Evolutionary conservation across 2,797 vertebrate species (phyloP).

Genomic region (Cryptoblepharus egeriae): DNA sequence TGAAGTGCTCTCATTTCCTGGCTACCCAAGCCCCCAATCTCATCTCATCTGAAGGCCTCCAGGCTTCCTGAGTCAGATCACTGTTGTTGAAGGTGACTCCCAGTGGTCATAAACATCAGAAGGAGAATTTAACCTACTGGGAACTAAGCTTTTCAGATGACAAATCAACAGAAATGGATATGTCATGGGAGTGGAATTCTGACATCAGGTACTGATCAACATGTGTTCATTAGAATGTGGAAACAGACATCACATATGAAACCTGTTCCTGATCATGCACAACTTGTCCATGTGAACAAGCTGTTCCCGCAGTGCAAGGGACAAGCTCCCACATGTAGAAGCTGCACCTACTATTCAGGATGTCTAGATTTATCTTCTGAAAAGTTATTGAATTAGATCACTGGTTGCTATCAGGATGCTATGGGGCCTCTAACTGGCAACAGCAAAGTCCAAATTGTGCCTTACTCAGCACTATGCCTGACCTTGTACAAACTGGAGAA

Average conservation of each 20-base stretch:
- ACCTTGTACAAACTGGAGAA: neutral
- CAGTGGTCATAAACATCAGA: neutral
- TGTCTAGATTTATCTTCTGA: neutral
- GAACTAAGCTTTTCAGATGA: too few relatives aligned
- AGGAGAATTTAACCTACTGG: neutral
- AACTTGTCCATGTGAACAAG: neutral
- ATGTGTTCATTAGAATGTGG: neutral
- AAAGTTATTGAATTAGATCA: neutral
- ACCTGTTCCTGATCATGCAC: neutral
- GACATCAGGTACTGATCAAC: neutral
- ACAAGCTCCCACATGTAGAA: too few relatives aligned
- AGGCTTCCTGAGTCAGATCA: neutral
- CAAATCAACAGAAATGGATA: neutral
- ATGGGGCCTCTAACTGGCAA: neutral
- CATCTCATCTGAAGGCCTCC: neutral
- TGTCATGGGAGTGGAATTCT: neutral
- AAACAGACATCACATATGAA: neutral
- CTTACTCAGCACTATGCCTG: neutral
- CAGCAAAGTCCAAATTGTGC: neutral
- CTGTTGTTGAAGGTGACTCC: slow-evolving; percentile 5
- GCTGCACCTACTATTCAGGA: too few relatives aligned
- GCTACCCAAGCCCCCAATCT: slow-evolving; percentile 2
- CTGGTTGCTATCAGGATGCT: neutral
- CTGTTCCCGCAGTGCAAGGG: neutral
- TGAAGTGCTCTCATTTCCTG: neutral